Evolutionary conservation across 2,888 invertebrate species (phyloP).

Genomic region (Lasioglossum oenotherae): DNA sequence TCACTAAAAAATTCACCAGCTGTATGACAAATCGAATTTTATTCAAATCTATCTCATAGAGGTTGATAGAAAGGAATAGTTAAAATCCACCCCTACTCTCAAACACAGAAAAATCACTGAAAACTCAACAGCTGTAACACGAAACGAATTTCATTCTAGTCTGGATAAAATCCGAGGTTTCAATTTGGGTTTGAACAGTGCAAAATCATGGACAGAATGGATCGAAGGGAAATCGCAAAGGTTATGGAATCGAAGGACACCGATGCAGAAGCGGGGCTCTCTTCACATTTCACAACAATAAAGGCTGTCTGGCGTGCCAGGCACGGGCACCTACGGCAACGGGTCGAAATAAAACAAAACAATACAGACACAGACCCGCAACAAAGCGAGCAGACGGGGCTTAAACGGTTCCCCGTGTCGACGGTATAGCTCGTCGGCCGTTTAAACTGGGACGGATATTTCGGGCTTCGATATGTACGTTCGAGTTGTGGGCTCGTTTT

Average conservation of each 20-base stretch:
- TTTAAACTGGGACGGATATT: conserved; percentile 80
- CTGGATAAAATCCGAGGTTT: neutral
- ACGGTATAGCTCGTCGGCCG: conserved; percentile 56
- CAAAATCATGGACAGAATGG: neutral
- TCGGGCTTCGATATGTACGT: conserved; percentile 71
- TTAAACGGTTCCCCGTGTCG: conserved; percentile 65
- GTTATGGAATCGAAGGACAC: neutral
- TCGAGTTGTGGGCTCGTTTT: conserved; percentile 67
- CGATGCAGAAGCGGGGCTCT: conserved; percentile 12
- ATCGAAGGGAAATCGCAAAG: neutral
- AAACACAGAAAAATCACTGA: neutral
- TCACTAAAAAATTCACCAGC: neutral
- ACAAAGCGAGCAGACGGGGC: conserved; percentile 60
- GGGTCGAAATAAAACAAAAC: conserved; percentile 79
- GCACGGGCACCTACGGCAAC: conserved; percentile 70
- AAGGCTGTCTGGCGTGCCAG: conserved; percentile 72
- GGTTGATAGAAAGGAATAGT: neutral
- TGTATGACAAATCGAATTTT: neutral
- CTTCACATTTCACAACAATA: conserved; percentile 75
- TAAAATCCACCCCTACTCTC: neutral
- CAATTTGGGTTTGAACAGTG: neutral
- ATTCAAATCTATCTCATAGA: neutral
- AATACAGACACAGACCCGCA: conserved; percentile 75
- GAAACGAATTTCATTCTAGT: neutral
- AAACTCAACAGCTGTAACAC: neutral